Base-by-base conservation (phyloP, 2,113 vertebrate genomes). In the Caranx melampygus region DNA sequence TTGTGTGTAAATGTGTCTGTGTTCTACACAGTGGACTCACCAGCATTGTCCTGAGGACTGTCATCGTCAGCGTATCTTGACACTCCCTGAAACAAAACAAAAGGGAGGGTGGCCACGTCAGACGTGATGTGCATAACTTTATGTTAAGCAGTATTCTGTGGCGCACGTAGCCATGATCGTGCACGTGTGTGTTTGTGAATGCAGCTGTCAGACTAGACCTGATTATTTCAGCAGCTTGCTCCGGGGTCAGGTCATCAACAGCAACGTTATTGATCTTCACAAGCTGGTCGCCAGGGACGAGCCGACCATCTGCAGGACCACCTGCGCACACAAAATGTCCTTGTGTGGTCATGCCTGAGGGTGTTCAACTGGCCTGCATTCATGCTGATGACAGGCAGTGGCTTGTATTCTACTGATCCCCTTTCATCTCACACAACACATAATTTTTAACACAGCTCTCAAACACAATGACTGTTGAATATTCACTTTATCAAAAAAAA, bases 281-380 rank as follows among this genome's bases (percentile, higher is more conserved):
- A 18, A 98, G 94, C 85, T 96, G 98, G 92, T 99, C 98, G 0
- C 97, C 97, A 0, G 96, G 95, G 88, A 97, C 92, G 77, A 99
- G 96, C 87, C 96, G 97, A 35, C 98, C 97, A 0, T 99, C 96
- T 6, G 97, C 97, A 0, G 96, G 95, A 79, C 98, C 95, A 78
- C 96, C 98, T 99, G 90, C 64, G 89, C 61, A 84, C 87, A 92
- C 76, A 93, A 76, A 86, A 88, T 71, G 78, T 75, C 79, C 84
- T 78, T 68, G 77, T 83, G 79, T 69, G 78, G 86, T 83, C 79
- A 79, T 21, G 70, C 72, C 63, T 57, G 77, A 61, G 65, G 78
- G 45, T 72, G 42, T 78, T 74, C 35, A 62, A 20, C 49, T 26
- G 13, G 47, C 44, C 63, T 45, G 69, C 57, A 59, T 84, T 87